Conservation (phyloP, 2,888 invertebrate species). For the Drosophila diplacantha region DNA sequence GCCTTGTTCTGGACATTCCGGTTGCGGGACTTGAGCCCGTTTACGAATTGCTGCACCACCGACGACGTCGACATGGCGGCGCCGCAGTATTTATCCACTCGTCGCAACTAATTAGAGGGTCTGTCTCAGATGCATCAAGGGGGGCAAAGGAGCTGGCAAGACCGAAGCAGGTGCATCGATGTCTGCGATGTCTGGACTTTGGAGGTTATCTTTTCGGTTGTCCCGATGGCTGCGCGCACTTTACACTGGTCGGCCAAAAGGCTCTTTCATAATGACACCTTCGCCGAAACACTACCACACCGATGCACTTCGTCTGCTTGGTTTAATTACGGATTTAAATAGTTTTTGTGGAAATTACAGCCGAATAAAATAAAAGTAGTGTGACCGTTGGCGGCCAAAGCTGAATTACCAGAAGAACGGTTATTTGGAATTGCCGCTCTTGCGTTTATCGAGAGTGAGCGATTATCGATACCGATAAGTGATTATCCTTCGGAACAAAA, state of each 20-base stretch:
- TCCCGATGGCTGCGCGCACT: constrained; percentile 42
- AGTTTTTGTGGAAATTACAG: constrained; percentile 21
- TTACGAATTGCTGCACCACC: constrained; percentile 88
- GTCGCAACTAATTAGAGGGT: constrained; percentile 11
- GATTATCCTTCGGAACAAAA: not conserved
- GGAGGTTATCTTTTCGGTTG: constrained; percentile 62
- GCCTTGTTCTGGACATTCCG: constrained; percentile 91
- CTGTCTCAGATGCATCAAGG: constrained; percentile 8
- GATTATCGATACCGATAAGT: not conserved
- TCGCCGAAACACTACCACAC: constrained; percentile 18
- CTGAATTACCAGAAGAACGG: not conserved
- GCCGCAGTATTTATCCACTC: not conserved
- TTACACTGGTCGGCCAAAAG: constrained; percentile 24
- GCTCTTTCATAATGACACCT: constrained; percentile 49
- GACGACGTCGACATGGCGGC: constrained; percentile 75
- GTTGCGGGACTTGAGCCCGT: constrained; percentile 91
- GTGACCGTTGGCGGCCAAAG: constrained; percentile 6
- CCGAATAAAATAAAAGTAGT: constrained; percentile 20
- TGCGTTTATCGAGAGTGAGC: not conserved
- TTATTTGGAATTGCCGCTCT: not conserved
- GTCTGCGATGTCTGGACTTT: constrained; percentile 48
- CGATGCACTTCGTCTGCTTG: not conserved
- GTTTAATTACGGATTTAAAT: not conserved
- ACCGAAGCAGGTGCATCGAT: constrained; percentile 61
- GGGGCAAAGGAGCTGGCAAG: constrained; percentile 7